Percentiles rank a stretch among this genome's conserved stretches.
Evolutionary conservation across 2,113 vertebrate species (phyloP).

Genomic region (Alectura lathami): DNA sequence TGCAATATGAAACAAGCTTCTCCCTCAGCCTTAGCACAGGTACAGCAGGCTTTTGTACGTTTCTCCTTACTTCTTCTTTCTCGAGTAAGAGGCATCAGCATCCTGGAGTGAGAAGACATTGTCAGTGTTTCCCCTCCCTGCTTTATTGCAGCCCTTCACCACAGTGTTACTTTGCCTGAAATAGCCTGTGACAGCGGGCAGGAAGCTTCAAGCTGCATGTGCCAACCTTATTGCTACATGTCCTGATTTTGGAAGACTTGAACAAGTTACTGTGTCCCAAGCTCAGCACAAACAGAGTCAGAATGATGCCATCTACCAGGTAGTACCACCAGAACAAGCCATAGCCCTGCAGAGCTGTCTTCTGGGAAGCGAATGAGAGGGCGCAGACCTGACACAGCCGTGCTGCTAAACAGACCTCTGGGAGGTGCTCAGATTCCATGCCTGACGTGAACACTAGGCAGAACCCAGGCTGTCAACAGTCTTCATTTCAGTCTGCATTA

Average conservation of each 20-base stretch:
- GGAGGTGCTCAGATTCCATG: neutral
- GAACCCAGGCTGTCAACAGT: neutral
- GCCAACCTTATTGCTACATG: neutral
- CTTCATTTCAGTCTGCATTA: neutral
- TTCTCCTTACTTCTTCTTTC: conserved; percentile 69
- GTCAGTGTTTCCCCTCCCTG: neutral
- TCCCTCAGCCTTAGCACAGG: neutral
- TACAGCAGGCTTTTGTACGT: neutral
- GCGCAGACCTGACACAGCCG: neutral
- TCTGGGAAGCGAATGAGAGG: accelerated
- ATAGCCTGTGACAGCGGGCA: neutral
- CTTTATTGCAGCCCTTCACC: neutral
- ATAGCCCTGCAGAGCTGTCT: accelerated
- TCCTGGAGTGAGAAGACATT: conserved; percentile 76
- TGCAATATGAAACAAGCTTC: neutral
- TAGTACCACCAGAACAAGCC: neutral
- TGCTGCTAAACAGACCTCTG: accelerated
- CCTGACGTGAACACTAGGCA: neutral
- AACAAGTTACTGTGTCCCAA: neutral
- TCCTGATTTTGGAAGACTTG: neutral
- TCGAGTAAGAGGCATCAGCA: conserved; percentile 86
- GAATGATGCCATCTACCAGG: neutral
- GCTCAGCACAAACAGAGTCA: neutral
- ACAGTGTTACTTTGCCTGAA: neutral
- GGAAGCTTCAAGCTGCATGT: neutral